Conservation (phyloP, 2,888 invertebrate genomes). For the Leuctra nigra region DNA sequence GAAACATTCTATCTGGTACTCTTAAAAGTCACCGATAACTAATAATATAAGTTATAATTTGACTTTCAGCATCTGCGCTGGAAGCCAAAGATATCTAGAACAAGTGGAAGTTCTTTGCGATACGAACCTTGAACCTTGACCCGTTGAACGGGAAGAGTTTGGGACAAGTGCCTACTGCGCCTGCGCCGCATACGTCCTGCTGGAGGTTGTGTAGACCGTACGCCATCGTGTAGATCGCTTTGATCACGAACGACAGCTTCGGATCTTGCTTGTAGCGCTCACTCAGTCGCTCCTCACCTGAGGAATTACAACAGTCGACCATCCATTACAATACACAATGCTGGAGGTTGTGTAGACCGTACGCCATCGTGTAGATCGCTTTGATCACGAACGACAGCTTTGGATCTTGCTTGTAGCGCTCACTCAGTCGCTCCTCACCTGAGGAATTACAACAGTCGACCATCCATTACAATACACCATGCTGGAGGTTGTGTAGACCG, state of each 20-base stretch:
- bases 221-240: slow-evolving; percentile 69
- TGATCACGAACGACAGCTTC: slow-evolving; percentile 71
- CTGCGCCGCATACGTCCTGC: slow-evolving; percentile 52
- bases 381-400: slow-evolving; percentile 75
- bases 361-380: slow-evolving; percentile 67
- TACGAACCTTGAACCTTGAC: slow-evolving; percentile 51
- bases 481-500: slow-evolving; percentile 63
- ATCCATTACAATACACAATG: slow-evolving; percentile 44
- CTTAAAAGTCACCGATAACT: too few species aligned
- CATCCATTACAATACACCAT: slow-evolving; percentile 43
- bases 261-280: slow-evolving; percentile 62
- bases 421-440: slow-evolving; percentile 52
- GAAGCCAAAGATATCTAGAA: too few species aligned
- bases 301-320: slow-evolving; percentile 27
- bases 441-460: slow-evolving; percentile 30
- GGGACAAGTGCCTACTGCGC: slow-evolving; percentile 49
- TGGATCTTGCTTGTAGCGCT: slow-evolving; percentile 61
- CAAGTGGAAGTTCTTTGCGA: too few species aligned
- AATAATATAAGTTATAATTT: too few species aligned
- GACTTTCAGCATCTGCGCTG: too few species aligned
- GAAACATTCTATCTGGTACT: too few species aligned
- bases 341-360: slow-evolving; percentile 65
- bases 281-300: slow-evolving; percentile 51
- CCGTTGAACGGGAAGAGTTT: slow-evolving; percentile 66
- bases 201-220: slow-evolving; percentile 66